phyloP scores from a whole-genome alignment of 2,797 vertebrate genomes.

The Geotrypetes seraphini region DNA sequence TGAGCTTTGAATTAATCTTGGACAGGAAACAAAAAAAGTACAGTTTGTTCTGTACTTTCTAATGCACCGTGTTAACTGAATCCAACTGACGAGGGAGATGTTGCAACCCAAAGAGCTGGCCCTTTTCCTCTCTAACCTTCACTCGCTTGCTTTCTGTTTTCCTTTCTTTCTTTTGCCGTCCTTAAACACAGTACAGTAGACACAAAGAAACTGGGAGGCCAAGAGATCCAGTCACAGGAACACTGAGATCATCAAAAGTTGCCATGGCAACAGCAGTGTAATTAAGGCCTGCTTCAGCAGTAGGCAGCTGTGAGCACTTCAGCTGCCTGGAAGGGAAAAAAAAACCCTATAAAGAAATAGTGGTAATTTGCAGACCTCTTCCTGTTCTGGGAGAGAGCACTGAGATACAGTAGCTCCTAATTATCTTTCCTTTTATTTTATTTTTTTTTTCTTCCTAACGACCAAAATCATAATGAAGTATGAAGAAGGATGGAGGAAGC shows the following conservation, averaged over 20 bases:
- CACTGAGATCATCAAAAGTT: constrained; percentile 50
- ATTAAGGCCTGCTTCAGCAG: constrained; percentile 57
- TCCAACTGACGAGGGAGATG: too few relatives aligned
- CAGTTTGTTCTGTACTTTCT: too few relatives aligned
- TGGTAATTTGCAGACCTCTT: constrained; percentile 20
- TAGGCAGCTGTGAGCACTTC: constrained; percentile 59
- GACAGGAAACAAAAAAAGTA: too few relatives aligned
- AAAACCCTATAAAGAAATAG: constrained; percentile 1
- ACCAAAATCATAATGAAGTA: not conserved
- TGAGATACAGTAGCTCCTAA: not conserved
- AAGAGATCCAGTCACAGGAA: constrained; percentile 37
- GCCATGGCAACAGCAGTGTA: constrained; percentile 53
- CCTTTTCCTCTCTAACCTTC: too few relatives aligned
- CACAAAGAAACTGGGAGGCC: constrained; percentile 4
- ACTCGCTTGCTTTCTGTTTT: too few relatives aligned
- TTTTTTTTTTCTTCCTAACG: constrained; percentile 9
- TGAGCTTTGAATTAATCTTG: too few relatives aligned
- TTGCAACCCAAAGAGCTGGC: too few relatives aligned
- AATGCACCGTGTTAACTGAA: too few relatives aligned
- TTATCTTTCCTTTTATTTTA: constrained; percentile 1
- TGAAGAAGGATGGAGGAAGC: not conserved
- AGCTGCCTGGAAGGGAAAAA: constrained; percentile 35
- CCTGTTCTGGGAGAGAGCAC: constrained; percentile 13
- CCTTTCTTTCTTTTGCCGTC: not conserved
- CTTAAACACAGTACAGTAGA: not conserved